phyloP scores from a whole-genome alignment of 2,113 vertebrate genomes.

The Rhinichthys klamathensis region DNA sequence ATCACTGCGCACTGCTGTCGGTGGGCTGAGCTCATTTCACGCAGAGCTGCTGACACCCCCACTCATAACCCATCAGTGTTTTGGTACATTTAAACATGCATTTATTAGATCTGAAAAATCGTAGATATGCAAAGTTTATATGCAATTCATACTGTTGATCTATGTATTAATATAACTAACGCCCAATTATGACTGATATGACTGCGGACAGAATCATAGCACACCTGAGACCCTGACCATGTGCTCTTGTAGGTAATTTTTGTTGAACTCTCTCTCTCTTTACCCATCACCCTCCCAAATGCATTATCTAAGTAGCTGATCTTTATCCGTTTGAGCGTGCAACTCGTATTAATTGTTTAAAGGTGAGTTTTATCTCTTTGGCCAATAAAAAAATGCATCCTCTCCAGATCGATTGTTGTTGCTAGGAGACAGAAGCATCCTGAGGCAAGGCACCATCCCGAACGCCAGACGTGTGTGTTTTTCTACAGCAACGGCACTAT shows the following conservation, averaged over 20 bases:
- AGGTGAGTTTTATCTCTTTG: conserved; percentile 73
- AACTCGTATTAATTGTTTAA: conserved; percentile 55
- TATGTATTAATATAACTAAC: conserved; percentile 3
- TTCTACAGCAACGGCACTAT: conserved; percentile 53
- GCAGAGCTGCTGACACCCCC: not conserved
- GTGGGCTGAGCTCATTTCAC: conserved; percentile 28
- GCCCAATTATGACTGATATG: not conserved
- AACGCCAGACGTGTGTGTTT: conserved; percentile 67
- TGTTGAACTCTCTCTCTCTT: conserved; percentile 35
- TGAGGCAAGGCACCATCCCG: conserved; percentile 73
- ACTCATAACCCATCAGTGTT: conserved; percentile 10
- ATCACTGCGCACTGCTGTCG: conserved; percentile 10
- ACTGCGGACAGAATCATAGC: not conserved
- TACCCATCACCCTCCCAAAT: conserved; percentile 21
- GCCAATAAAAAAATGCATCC: conserved; percentile 79
- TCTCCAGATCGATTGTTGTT: conserved; percentile 82
- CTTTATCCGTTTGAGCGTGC: conserved; percentile 68
- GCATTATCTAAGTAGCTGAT: conserved; percentile 57
- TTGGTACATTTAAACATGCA: not conserved
- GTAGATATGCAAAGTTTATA: not conserved
- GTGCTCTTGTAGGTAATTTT: conserved; percentile 3
- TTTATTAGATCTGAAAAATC: conserved; percentile 2
- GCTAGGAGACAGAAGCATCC: conserved; percentile 88
- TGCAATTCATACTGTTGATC: conserved; percentile 14
- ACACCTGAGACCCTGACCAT: conserved; percentile 37